Evolutionary conservation across 2,113 vertebrate species (phyloP), one percentile per base, ranked within the genome.

Genomic region (Pterocles gutturalis): DNA sequence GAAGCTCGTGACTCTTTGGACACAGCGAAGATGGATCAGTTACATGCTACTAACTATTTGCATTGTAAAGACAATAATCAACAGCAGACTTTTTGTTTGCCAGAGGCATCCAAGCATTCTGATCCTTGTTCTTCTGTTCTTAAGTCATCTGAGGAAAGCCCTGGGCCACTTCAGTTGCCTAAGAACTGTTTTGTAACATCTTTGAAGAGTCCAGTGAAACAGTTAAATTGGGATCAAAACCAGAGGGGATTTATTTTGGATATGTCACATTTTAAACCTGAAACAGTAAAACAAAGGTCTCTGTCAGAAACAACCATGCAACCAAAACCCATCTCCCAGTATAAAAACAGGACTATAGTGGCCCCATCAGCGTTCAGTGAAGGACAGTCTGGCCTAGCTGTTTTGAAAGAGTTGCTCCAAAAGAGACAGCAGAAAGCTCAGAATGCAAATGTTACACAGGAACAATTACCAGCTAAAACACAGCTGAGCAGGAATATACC

Each of bases 381-480:
- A 96, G 98, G 98, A 53, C 99, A 99, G 15, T 99, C 99, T 96
- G 98, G 99, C 46, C 96, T 99, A 83, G 98, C 98, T 96, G 99
- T 99, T 94, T 96, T 99, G 61, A 99, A 99, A 95, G 99, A 99
- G 97, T 97, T 99, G 94, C 98, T 99, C 41, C 99, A 99, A 95
- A 99, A 99, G 95, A 99, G 99, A 83, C 99, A 99, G 69, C 98
- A 98, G 71, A 99, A 98, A 96, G 98, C 98, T 96, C 98, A 98
- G 89, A 97, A 81, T 94, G 89, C 96, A 88, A 87, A 80, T 72
- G 87, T 92, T 54, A 69, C 95, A 26, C 97, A 98, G 66, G 97
- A 97, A 28, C 90, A 72, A 2, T 55, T 97, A 43, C 88, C 90
- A 0, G 95, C 83, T 92, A 96, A 98, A 85, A 66, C 97, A 79